Conservation (phyloP, 2,888 invertebrate species). For the Hirudinaria manillensis region DNA sequence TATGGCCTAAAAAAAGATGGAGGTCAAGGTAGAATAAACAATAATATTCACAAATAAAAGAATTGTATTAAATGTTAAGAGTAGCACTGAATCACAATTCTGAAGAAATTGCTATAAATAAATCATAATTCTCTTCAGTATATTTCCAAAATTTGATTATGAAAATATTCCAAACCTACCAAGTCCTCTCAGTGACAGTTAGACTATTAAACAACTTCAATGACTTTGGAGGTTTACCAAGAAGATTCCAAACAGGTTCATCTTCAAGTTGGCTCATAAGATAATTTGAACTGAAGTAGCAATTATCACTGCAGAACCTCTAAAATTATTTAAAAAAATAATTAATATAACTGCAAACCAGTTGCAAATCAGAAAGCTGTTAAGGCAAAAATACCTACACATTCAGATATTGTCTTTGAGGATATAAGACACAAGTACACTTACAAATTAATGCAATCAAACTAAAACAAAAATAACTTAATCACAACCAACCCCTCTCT, state of each 20-base stretch:
- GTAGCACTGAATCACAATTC: not conserved
- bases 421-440: not conserved
- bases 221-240: too few species aligned
- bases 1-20: too few species aligned
- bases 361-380: not conserved
- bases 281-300: constrained; percentile 14
- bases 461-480: not conserved
- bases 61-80: too few species aligned
- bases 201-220: too few species aligned
- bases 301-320: constrained; percentile 5
- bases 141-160: not conserved
- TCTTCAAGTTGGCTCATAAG: constrained; percentile 1
- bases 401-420: too few species aligned
- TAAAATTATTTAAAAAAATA: not conserved
- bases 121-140: not conserved
- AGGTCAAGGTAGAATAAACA: too few species aligned
- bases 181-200: too few species aligned
- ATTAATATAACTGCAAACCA: not conserved
- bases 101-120: not conserved
- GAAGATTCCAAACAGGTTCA: not conserved
- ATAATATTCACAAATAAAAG: too few species aligned
- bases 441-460: not conserved
- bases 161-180: not conserved
- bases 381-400: too few species aligned
- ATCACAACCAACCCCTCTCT: not conserved